These are phyloP conservation scores for Trissolcus japonicus DNA, from an alignment of 2,888 invertebrate genomes.

Conservation along the genomic window DNA sequence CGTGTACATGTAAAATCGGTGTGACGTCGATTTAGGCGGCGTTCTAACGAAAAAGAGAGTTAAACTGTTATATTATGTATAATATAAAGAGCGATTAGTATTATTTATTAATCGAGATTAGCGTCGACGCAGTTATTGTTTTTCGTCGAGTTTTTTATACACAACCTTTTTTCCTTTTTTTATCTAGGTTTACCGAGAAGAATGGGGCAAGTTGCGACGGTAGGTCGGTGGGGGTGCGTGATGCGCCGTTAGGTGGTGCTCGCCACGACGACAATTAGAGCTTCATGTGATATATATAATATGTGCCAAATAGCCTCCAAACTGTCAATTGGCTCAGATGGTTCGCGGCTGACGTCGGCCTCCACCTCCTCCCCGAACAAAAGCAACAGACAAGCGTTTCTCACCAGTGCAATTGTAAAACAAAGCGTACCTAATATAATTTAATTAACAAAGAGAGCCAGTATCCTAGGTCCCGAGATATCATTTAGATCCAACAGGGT, in stretches of 20 bases:
- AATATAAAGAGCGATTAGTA: constrained; percentile 64
- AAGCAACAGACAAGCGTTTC: constrained; percentile 60
- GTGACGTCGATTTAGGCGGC: constrained; percentile 62
- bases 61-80: constrained; percentile 61
- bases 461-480: constrained; percentile 69
- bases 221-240: constrained; percentile 11
- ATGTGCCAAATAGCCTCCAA: constrained; percentile 73
- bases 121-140: constrained; percentile 65
- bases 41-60: constrained; percentile 43
- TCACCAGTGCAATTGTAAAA: constrained; percentile 75
- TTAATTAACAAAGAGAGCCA: constrained; percentile 74
- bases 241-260: constrained; percentile 12
- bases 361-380: constrained; percentile 30
- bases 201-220: constrained; percentile 16
- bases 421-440: constrained; percentile 75
- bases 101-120: constrained; percentile 68
- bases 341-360: constrained; percentile 60
- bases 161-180: constrained; percentile 25
- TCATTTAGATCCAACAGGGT: not conserved
- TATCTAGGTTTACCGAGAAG: constrained; percentile 28
- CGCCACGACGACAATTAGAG: constrained; percentile 36
- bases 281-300: constrained; percentile 71
- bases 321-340: constrained; percentile 64
- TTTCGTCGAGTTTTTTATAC: constrained; percentile 55
- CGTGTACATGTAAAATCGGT: constrained; percentile 46